phyloP scores from a whole-genome alignment of 2,113 vertebrate genomes.

The Lates calcarifer region DNA sequence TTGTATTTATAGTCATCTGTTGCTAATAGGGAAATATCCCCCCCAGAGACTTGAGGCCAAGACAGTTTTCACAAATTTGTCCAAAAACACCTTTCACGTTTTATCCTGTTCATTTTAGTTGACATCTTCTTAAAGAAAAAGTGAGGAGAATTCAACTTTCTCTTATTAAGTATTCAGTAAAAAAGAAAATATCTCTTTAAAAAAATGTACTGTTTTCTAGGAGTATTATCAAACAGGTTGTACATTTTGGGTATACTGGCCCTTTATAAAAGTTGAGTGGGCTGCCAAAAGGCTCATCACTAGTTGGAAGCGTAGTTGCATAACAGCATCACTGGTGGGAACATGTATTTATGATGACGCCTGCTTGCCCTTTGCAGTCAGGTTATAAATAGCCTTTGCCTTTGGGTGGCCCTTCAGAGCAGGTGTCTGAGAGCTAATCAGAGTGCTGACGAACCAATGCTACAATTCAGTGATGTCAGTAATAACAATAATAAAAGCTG shows the following conservation, averaged over 20 bases:
- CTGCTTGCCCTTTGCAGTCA: slow-evolving; percentile 56
- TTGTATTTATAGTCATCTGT: too few species aligned
- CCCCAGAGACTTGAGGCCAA: not conserved
- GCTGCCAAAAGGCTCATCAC: slow-evolving; percentile 34
- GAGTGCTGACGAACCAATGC: not conserved
- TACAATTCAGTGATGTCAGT: not conserved
- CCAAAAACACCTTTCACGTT: not conserved
- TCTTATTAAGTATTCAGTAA: not conserved
- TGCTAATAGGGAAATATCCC: not conserved
- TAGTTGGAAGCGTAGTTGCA: slow-evolving; percentile 33
- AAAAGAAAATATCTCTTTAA: not conserved
- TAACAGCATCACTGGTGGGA: slow-evolving; percentile 43
- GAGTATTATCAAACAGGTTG: not conserved
- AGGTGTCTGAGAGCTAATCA: slow-evolving; percentile 57
- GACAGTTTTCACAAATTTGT: not conserved
- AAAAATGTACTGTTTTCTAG: not conserved
- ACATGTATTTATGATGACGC: slow-evolving; percentile 62
- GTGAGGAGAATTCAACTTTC: not conserved
- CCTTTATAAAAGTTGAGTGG: slow-evolving; percentile 19
- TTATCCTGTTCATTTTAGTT: not conserved
- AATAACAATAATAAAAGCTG: not conserved
- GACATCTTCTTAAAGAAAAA: not conserved
- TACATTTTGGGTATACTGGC: not conserved
- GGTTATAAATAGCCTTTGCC: slow-evolving; percentile 68
- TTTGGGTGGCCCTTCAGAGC: slow-evolving; percentile 38